Percentiles rank a stretch among this genome's conserved stretches.
These are phyloP conservation scores for Sturnira hondurensis DNA, from an alignment of 2,113 vertebrate species.

Conservation along the genomic window DNA sequence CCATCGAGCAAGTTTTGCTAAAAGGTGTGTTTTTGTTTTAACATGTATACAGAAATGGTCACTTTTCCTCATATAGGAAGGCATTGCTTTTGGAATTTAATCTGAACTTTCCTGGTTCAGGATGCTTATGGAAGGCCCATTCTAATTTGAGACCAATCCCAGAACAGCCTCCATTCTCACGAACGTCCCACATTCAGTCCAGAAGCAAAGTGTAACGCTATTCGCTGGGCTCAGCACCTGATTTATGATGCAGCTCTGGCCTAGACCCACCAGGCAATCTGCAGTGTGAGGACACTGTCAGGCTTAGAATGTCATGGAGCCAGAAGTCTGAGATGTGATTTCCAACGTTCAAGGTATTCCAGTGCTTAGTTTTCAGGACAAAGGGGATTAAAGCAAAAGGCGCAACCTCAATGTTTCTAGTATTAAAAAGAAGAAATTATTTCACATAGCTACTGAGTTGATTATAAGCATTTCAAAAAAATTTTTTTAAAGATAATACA, in stretches of 20 bases:
- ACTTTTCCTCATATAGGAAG: not conserved
- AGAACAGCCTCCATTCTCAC: not conserved
- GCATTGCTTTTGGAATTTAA: not conserved
- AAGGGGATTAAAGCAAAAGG: not conserved
- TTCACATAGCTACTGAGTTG: not conserved
- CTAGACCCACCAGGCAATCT: not conserved
- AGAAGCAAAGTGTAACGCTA: not conserved
- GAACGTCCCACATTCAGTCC: not conserved
- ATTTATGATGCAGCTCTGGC: not conserved
- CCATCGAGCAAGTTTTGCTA: not conserved
- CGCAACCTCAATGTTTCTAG: not conserved
- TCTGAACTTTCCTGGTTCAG: not conserved
- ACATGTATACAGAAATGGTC: not conserved
- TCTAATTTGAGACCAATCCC: not conserved
- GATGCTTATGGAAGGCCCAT: not conserved
- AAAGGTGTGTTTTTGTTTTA: not conserved
- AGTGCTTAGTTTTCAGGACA: not conserved
- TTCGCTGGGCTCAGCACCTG: not conserved
- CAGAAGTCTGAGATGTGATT: not conserved
- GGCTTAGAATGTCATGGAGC: not conserved
- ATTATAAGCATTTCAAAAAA: not conserved
- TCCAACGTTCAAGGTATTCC: not conserved
- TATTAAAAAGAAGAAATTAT: slow-evolving; percentile 21
- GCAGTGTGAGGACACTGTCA: too few relatives aligned
- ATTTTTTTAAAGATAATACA: not conserved